Base-by-base conservation (phyloP, 2,113 vertebrate species). In the Erythrolamprus reginae region DNA sequence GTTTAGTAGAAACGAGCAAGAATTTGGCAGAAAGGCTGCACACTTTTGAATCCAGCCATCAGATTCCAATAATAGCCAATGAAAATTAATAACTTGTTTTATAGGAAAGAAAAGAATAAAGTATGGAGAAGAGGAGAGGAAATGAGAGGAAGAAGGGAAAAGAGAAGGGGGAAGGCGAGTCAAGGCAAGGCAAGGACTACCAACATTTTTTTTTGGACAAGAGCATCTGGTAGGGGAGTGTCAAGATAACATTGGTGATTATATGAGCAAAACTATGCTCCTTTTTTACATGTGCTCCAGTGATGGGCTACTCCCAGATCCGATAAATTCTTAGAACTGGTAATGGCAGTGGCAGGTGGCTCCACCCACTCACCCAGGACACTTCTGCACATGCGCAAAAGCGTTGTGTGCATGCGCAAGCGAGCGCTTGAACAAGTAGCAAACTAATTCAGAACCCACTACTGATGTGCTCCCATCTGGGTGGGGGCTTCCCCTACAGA, bases 141-240 rank as follows among this genome's bases (percentile, higher is more conserved):
- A 3, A 1, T 8, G 23, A 19, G 2, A 56, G 23, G 23, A 56
- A 56, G 21, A 7, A 8, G 8, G 24, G 7, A 7, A 4, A 24
- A 56, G 17, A 5, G 1, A 8, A 24, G 1, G 7, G 52, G 17
- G 5, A 9, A 24, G 23, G 7, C 0, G 0, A 56, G 1, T 1
- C 0, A 1, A 5, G 48, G 5, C 5, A 0, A 28, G 58, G 58
- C 12, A 61, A 61, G 28, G 4, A 1, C n/a, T 38, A 8, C 17
- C 13, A 77, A 38, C 65, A 38, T 77, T 77, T 77, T 6, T 6
- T 19, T 38, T 77, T 38, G 15, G 2, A 19, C 6, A 77, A 19
- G 6, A 17, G 15, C 15, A 38, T 77, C 65, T 38, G 15, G n/a
- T 38, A 38, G n/a, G 15, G 15, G 65, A 38, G 65, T 77, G n/a